These are phyloP conservation scores for Paramormyrops kingsleyae DNA, from an alignment of 2,113 vertebrate genomes.

Conservation along the genomic window DNA sequence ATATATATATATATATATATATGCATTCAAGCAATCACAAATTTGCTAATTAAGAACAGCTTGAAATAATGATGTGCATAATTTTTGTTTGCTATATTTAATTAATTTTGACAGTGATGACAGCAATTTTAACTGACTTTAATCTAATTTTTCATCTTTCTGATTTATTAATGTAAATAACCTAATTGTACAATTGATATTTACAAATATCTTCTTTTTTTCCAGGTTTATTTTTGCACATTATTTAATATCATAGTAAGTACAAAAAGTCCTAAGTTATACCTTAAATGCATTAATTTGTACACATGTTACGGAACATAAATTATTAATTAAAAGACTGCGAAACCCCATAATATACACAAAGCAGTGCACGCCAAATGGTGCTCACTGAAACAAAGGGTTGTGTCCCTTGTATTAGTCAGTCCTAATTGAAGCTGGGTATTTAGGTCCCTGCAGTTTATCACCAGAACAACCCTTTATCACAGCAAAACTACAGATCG, in stretches of 20 bases:
- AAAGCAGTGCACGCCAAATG: not conserved
- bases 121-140: constrained; percentile 4
- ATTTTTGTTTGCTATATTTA: constrained; percentile 1
- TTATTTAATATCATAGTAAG: not conserved
- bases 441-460: not conserved
- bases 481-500: not conserved
- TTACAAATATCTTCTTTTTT: not conserved
- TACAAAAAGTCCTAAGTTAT: not conserved
- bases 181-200: not conserved
- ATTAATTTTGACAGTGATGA: constrained; percentile 5
- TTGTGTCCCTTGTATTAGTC: not conserved
- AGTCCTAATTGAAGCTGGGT: not conserved
- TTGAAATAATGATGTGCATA: not conserved
- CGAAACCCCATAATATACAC: not conserved
- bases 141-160: not conserved
- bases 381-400: not conserved
- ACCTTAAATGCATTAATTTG: not conserved
- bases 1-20: not conserved
- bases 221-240: not conserved
- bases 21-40: not conserved
- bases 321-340: not conserved
- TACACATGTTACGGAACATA: not conserved
- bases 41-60: not conserved
- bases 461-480: not conserved
- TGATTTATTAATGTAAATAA: not conserved